A percentile compares a stretch with the other conserved stretches of the same genome.
These are phyloP conservation scores for Agonum fuliginosum DNA, from an alignment of 2,888 invertebrate genomes.

Conservation along the genomic window DNA sequence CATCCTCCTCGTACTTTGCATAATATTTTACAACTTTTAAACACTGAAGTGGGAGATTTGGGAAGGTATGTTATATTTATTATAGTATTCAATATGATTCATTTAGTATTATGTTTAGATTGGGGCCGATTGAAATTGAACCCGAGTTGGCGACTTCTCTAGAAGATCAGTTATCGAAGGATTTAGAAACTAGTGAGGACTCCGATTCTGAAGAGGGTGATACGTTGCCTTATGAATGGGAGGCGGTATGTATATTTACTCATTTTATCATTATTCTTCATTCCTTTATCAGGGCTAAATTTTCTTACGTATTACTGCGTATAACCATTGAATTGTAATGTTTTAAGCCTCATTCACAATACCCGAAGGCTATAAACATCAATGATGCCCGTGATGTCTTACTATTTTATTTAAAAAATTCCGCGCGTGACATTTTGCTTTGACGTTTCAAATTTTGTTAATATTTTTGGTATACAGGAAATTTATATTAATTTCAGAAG, in stretches of 20 bases:
- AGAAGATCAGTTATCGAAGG: conserved; percentile 78
- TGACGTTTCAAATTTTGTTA: too few relatives aligned
- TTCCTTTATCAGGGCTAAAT: conserved; percentile 1
- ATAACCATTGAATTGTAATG: too few relatives aligned
- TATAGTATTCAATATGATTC: not conserved
- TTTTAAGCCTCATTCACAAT: too few relatives aligned
- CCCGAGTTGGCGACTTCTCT: conserved; percentile 76
- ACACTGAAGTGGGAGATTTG: conserved; percentile 79
- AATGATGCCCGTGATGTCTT: too few relatives aligned
- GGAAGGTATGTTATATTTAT: conserved; percentile 77
- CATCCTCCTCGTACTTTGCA: conserved; percentile 83
- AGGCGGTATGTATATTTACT: conserved; percentile 81
- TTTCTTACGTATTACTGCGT: too few relatives aligned
- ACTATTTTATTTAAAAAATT: too few relatives aligned
- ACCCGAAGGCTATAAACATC: too few relatives aligned
- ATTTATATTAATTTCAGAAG: too few relatives aligned
- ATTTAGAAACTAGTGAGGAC: conserved; percentile 78
- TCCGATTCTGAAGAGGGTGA: conserved; percentile 84
- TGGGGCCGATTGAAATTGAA: conserved; percentile 79
- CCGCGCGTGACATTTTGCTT: too few relatives aligned
- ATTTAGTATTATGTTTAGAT: conserved; percentile 69
- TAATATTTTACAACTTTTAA: conserved; percentile 82
- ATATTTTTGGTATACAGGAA: too few relatives aligned
- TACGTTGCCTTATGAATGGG: conserved; percentile 87
- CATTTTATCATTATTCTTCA: too few relatives aligned